Conservation (phyloP, 2,888 invertebrate genomes). For the Alloplasta piceator region DNA sequence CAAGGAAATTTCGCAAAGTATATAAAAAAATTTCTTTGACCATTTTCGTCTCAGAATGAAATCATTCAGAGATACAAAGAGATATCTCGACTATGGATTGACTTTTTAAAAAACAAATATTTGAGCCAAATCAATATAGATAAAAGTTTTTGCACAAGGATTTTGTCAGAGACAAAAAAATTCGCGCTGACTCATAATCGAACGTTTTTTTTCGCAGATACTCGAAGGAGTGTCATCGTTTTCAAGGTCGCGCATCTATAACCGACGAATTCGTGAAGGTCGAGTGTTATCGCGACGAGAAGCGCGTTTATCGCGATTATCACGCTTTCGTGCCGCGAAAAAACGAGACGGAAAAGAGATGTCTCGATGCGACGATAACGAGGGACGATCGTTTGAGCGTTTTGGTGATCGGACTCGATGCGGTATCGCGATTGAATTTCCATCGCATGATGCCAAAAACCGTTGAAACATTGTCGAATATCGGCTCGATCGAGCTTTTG, state of each 20-base stretch:
- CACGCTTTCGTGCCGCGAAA: slow-evolving; percentile 87
- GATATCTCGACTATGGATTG: no score
- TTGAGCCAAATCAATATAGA: no score
- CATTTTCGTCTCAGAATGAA: no score
- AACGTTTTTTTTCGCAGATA: slow-evolving; percentile 76
- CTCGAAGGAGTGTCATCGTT: slow-evolving; percentile 84
- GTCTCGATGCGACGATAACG: slow-evolving; percentile 48
- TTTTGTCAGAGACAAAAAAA: no score
- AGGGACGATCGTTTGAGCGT: slow-evolving; percentile 86
- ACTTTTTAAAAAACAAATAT: no score
- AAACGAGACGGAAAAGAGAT: slow-evolving; percentile 74
- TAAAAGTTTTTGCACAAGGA: no score
- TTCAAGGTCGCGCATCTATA: slow-evolving; percentile 83
- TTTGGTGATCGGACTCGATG: slow-evolving; percentile 92
- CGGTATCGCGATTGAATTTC: slow-evolving; percentile 93
- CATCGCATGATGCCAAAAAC: slow-evolving; percentile 93
- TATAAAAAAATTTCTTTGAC: no score
- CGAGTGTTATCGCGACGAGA: slow-evolving; percentile 85
- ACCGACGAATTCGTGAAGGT: slow-evolving; percentile 89
- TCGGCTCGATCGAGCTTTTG: slow-evolving; percentile 90
- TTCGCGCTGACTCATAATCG: neutral
- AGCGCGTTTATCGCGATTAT: slow-evolving; percentile 87
- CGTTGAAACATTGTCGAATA: slow-evolving; percentile 85
- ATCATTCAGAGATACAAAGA: no score
- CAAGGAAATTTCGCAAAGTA: no score